phyloP scores from a whole-genome alignment of 1,140 invertebrate species.

The Cotesia vestalis region DNA sequence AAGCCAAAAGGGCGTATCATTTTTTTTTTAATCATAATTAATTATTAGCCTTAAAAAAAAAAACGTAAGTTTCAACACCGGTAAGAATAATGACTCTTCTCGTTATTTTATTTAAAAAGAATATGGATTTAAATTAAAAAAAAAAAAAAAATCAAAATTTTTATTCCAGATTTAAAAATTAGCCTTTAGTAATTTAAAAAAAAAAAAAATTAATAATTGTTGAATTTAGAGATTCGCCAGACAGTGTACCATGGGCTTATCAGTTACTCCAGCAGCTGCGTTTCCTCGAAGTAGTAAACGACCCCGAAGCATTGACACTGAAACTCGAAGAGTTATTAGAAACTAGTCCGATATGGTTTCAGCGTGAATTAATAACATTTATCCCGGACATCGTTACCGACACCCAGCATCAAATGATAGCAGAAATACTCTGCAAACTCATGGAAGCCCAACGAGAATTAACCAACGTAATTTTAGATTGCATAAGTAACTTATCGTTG shows the following conservation, averaged over 20 bases:
- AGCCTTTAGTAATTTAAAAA: not conserved
- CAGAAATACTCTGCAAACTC: conserved; percentile 55
- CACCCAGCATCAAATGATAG: conserved; percentile 54
- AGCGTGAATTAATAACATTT: conserved; percentile 55
- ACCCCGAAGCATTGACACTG: conserved; percentile 47
- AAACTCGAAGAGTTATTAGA: conserved; percentile 56
- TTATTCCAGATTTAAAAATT: not conserved
- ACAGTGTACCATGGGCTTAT: conserved; percentile 53
- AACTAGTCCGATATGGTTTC: conserved; percentile 58
- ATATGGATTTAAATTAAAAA: too few species aligned
- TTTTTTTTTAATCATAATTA: too few species aligned
- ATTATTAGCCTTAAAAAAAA: too few species aligned
- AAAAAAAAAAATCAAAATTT: too few species aligned
- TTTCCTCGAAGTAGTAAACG: conserved; percentile 55
- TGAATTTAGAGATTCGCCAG: conserved; percentile 48
- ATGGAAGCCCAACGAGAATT: conserved; percentile 53
- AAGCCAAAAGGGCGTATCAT: too few species aligned
- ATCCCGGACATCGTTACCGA: conserved; percentile 60
- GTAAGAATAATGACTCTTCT: too few species aligned
- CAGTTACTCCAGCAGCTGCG: conserved; percentile 56
- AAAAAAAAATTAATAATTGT: too few species aligned
- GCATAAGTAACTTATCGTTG: conserved; percentile 56
- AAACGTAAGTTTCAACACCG: too few species aligned
- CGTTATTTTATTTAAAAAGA: too few species aligned
- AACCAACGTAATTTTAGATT: conserved; percentile 53